These are phyloP conservation scores for Platorchestia sp. DNA, from an alignment of 1,140 invertebrate species.

Conservation along the genomic window DNA sequence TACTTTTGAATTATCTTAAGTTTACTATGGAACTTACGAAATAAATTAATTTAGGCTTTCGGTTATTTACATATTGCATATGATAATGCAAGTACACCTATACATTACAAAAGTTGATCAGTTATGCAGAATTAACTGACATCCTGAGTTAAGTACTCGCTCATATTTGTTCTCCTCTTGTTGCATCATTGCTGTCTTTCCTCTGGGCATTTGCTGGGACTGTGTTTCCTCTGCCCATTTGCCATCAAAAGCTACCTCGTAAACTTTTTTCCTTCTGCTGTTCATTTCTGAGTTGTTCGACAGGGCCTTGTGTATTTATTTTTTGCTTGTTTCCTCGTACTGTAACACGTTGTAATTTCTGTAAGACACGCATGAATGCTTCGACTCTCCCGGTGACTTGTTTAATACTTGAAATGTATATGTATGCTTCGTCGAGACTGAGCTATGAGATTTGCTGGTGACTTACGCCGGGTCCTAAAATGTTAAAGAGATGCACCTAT, in stretches of 20 bases:
- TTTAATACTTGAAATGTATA: constrained; percentile 31
- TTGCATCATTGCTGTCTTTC: neutral
- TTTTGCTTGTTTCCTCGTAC: neutral
- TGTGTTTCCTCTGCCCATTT: neutral
- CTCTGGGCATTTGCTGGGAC: neutral
- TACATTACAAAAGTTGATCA: no score
- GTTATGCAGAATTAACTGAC: no score
- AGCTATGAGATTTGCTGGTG: constrained; percentile 40
- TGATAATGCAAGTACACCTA: no score
- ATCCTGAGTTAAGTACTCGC: no score
- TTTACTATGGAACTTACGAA: no score
- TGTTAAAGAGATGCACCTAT: constrained; percentile 45
- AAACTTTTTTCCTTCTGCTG: neutral
- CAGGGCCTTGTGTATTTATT: neutral
- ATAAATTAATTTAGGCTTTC: neutral
- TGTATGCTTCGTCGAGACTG: neutral
- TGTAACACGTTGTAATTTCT: constrained; percentile 2
- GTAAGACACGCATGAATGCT: neutral
- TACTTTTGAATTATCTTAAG: no score
- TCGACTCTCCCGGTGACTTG: neutral
- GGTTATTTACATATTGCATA: neutral
- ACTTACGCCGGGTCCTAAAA: constrained; percentile 34
- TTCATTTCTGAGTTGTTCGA: neutral
- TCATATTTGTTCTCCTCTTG: neutral
- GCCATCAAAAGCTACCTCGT: neutral